Percentiles rank a stretch among this genome's conserved stretches.
These are phyloP conservation scores for Sinocyclocheilus anophthalmus DNA, from an alignment of 2,113 vertebrate genomes.

Conservation along the genomic window DNA sequence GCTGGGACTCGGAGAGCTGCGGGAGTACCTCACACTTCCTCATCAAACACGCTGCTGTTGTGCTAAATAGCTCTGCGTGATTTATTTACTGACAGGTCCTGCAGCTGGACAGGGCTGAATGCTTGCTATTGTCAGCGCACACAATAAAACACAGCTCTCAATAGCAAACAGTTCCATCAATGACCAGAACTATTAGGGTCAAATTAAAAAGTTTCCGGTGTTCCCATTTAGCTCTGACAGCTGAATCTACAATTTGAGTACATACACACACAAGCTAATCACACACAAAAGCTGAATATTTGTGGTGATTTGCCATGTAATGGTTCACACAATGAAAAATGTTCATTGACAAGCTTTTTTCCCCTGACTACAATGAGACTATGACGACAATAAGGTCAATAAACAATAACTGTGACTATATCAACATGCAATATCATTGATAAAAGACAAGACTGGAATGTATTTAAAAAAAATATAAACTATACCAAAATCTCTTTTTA, in stretches of 20 bases:
- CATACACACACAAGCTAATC: neutral
- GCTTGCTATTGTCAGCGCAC: slow-evolving; percentile 62
- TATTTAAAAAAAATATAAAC: no score
- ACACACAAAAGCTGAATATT: neutral
- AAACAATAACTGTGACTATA: no score
- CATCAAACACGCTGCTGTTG: slow-evolving; percentile 67
- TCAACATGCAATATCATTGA: no score
- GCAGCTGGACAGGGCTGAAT: slow-evolving; percentile 68
- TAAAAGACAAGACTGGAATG: no score
- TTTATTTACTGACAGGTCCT: slow-evolving; percentile 68
- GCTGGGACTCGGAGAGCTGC: slow-evolving; percentile 57
- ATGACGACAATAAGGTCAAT: no score
- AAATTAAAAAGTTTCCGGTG: slow-evolving; percentile 1
- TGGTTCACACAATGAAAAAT: neutral
- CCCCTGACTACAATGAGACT: no score
- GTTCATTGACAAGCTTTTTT: no score
- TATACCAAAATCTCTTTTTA: no score
- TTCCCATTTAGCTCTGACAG: neutral
- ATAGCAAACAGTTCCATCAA: neutral
- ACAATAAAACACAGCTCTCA: slow-evolving; percentile 45
- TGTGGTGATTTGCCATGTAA: neutral
- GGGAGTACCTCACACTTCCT: slow-evolving; percentile 58
- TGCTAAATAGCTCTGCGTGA: slow-evolving; percentile 56
- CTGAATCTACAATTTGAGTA: slow-evolving; percentile 7
- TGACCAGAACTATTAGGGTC: slow-evolving; percentile 45